Percentiles rank a stretch among this genome's conserved stretches.
phyloP scores from a whole-genome alignment of 2,797 vertebrate species.

The Pangasius djambal region DNA sequence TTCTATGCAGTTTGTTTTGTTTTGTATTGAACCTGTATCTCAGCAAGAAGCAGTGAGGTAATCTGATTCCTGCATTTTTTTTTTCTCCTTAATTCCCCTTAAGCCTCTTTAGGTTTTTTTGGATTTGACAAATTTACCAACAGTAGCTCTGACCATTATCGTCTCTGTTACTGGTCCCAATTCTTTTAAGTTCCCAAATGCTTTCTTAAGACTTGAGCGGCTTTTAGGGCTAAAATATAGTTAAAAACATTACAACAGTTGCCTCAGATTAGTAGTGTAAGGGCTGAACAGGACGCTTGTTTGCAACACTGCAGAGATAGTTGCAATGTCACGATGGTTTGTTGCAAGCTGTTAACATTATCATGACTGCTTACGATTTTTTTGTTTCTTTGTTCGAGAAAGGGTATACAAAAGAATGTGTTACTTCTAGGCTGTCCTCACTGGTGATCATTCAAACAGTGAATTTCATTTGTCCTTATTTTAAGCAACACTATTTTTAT shows the following conservation, averaged over 20 bases:
- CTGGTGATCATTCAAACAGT: constrained; percentile 74
- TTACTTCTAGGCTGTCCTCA: constrained; percentile 75
- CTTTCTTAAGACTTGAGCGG: constrained; percentile 78
- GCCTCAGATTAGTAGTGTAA: constrained; percentile 79
- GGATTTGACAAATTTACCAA: constrained; percentile 64
- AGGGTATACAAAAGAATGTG: constrained; percentile 74
- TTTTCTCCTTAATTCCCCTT: constrained; percentile 47
- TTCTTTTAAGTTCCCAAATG: constrained; percentile 52
- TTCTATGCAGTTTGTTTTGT: constrained; percentile 65
- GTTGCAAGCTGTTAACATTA: constrained; percentile 68
- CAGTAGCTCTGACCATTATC: constrained; percentile 36
- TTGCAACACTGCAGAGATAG: constrained; percentile 71
- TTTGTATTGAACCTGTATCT: constrained; percentile 57
- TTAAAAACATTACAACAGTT: constrained; percentile 76
- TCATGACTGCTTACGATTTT: constrained; percentile 53
- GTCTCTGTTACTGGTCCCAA: constrained; percentile 40
- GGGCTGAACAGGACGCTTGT: constrained; percentile 77
- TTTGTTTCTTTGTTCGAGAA: constrained; percentile 42
- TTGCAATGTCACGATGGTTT: constrained; percentile 74
- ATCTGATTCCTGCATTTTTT: constrained; percentile 59
- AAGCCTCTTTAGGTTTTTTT: not conserved
- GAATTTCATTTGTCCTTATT: constrained; percentile 69
- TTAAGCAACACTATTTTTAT: constrained; percentile 83
- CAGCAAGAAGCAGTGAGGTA: constrained; percentile 35
- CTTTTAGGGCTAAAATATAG: constrained; percentile 82